A percentile compares a stretch with the other conserved stretches of the same genome.
Conservation (phyloP, 2,113 vertebrate genomes). For the Albula glossodonta region DNA sequence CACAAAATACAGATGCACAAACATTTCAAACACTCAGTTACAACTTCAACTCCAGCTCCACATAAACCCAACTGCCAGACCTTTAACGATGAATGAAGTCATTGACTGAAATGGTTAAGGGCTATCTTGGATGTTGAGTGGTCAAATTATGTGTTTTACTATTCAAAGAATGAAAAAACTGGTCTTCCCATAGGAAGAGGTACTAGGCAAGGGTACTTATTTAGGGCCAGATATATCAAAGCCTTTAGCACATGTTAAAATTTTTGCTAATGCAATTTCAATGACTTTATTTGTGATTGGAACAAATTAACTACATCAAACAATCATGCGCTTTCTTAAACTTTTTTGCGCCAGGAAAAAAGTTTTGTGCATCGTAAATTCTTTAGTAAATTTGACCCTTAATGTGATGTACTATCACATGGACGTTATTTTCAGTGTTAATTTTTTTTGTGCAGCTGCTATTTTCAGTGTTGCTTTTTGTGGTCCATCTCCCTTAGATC, state of each 20-base stretch:
- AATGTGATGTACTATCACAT: neutral
- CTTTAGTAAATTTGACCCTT: no score
- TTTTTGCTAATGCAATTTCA: no score
- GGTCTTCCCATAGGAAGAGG: no score
- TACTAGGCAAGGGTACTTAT: no score
- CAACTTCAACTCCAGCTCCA: neutral
- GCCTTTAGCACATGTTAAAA: no score
- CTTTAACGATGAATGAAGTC: neutral
- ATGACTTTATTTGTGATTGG: no score
- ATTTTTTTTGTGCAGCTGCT: no score
- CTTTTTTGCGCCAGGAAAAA: no score
- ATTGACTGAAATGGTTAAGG: neutral
- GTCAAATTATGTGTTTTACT: neutral
- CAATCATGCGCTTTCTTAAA: no score
- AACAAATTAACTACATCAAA: no score
- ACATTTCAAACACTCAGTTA: neutral
- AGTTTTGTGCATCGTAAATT: no score
- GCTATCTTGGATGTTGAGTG: neutral
- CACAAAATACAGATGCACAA: neutral
- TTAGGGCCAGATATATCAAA: no score
- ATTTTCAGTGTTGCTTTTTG: neutral
- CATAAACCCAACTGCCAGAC: neutral
- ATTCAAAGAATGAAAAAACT: neutral
- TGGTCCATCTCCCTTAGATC: neutral
- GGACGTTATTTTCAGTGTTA: neutral